A percentile compares a stretch with the other conserved stretches of the same genome.
phyloP scores from a whole-genome alignment of 2,888 invertebrate genomes.

The Strigamia transsilvanica region DNA sequence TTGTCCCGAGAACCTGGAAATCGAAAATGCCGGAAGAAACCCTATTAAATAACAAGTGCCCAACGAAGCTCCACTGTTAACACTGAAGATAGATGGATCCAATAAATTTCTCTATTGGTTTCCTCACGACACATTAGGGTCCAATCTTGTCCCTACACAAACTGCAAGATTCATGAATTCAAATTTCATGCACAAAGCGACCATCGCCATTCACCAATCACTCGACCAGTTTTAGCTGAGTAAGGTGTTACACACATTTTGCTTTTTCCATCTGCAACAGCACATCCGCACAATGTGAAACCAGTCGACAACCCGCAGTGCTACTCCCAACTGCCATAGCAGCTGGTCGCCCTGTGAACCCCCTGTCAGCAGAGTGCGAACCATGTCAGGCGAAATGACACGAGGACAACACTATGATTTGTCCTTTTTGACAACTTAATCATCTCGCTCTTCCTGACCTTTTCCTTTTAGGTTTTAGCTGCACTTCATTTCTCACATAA shows the following conservation, averaged over 20 bases:
- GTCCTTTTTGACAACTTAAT: constrained; percentile 51
- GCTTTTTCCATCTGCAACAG: constrained; percentile 29
- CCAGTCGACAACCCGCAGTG: not conserved
- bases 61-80: no score
- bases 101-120: not conserved
- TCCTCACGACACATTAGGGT: not conserved
- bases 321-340: not conserved
- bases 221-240: not conserved
- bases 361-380: constrained; percentile 34
- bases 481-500: not conserved
- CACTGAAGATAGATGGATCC: not conserved
- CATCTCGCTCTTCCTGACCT: constrained; percentile 37
- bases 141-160: not conserved
- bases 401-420: constrained; percentile 48
- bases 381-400: constrained; percentile 45
- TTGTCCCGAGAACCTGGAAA: no score
- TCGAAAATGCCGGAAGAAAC: no score
- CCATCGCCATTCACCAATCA: not conserved
- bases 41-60: no score
- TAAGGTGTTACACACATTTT: not conserved
- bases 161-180: constrained; percentile 38
- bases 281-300: constrained; percentile 29
- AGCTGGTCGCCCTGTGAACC: constrained; percentile 26
- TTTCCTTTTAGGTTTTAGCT: not conserved
- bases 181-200: not conserved